phyloP scores from a whole-genome alignment of 2,888 invertebrate genomes.

The Melieria omissa region DNA sequence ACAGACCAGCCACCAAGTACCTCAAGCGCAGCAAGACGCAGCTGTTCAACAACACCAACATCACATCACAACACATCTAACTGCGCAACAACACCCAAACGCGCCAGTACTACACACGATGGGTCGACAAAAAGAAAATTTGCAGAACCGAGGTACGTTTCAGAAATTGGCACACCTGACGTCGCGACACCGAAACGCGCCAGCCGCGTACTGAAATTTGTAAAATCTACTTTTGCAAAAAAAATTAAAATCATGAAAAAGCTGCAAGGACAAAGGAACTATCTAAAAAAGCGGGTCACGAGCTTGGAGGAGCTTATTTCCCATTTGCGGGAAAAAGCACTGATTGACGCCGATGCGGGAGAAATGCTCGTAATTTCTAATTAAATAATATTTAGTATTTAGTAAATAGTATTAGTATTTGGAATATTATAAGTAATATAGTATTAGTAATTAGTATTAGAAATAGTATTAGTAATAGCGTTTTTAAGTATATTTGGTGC shows the following conservation, averaged over 20 bases:
- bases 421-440: too few species aligned
- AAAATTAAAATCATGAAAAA: slow-evolving; percentile 11
- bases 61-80: too few species aligned
- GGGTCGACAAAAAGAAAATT: not conserved
- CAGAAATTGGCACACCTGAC: slow-evolving; percentile 6
- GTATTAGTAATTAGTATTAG: too few species aligned
- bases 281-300: slow-evolving; percentile 1
- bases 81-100: too few species aligned
- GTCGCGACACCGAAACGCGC: slow-evolving; percentile 9
- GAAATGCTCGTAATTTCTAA: not conserved
- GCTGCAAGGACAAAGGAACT: not conserved
- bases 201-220: slow-evolving; percentile 4
- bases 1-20: too few species aligned
- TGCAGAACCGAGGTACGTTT: slow-evolving; percentile 1
- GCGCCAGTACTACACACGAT: too few species aligned
- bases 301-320: slow-evolving; percentile 8
- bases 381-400: not conserved
- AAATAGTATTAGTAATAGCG: too few species aligned
- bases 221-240: not conserved
- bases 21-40: too few species aligned
- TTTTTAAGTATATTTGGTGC: too few species aligned
- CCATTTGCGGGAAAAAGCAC: slow-evolving; percentile 3
- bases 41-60: too few species aligned
- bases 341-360: not conserved
- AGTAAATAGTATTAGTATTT: not conserved